Base-by-base conservation (phyloP, 2,797 vertebrate species). In the Syngnathus rostellatus region DNA sequence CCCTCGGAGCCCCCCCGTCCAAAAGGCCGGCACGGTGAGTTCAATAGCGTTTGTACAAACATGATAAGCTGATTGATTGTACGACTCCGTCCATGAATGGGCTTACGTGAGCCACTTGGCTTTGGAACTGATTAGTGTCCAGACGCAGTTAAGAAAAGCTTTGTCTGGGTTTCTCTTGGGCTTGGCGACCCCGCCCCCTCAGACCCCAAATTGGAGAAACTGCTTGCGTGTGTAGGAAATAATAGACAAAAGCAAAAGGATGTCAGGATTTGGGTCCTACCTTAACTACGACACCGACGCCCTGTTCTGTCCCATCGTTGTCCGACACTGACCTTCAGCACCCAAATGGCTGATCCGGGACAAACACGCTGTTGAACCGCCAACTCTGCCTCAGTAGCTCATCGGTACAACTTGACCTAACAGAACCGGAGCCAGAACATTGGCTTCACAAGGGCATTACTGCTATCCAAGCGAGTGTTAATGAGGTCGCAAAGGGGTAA, bases 21-120 rank as follows among this genome's bases (percentile, higher is more conserved):
- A 62, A 64, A 81, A 76, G 72, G 74, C 77, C 67, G 76, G 68
- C 66, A 61, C 0, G 78, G 85, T 86, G 75, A 87, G 85, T 81
- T 9, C 14, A 61, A 31, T 0, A 39, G 38, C 64, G 48, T 7
- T 0, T 11, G 50, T 10, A 37, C 12, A 46, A 43, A 55, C 57
- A 25, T 21, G 55, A 48, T 63, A 63, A 79, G 66, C 72, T 62
- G 67, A 71, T 31, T 31, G 31, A 31, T 84, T 80, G 81, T 81
- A 69, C 68, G 78, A 80, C 64, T 63, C 1, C 1, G 31, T 74
- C 64, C 48, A 71, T 79, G 76, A 74, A 73, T 72, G 74, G 70
- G 74, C 70, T 78, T 73, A 69, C 65, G 75, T 61, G 37, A 14
- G 41, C 41, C 57, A 9, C 16, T 58, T 67, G 59, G 72, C 68